Evolutionary conservation across 53 echinoderm and acorn worm species (phyloP), one percentile per base, ranked within the genome.

Genomic region (Patiria pectinifera): DNA sequence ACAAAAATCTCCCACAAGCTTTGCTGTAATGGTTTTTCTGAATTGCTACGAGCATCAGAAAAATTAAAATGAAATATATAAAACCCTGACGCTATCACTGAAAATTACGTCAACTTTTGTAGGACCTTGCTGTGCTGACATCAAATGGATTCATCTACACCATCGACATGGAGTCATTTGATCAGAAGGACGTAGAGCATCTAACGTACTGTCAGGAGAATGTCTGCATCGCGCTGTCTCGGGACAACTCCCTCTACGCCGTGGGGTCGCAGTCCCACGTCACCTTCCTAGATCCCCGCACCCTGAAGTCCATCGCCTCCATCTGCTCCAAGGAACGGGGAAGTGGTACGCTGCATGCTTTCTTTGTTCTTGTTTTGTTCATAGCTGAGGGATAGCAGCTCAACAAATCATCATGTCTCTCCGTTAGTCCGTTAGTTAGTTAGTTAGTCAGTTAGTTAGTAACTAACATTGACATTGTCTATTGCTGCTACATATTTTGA

Each of bases 201-300:
- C 95, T 98, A 60, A 94, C 85, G 48, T 83, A 98, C 92, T 87
- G 91, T 45, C 87, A 93, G 80, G 99, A 98, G 87, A 98, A 95
- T 62, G 99, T 98, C 19, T 98, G 99, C 77, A 94, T 98, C 87
- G 83, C 92, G 22, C 69, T 98, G 25, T 95, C 96, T 21, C 92
- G 93, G 43, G 94, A 94, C 70, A 82, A 93, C 82, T 97, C 96
- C 19, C 93, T 98, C 9, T 98, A 98, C 80, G 99, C 95, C 18
- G 99, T 98, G 21, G 99, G 99, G 8, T 98, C 99, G 44, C 99
- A 98, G 93, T 97, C 95, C 21, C 99, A 98, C 58, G 93, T 98
- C 76, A 93, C 99, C 63, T 95, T 98, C 84, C 91, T 98, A 3
- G 99, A 98, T 83, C 89, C 96, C 5, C 78, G 93, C 82, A 85